Conservation (phyloP, 1,140 invertebrate species). For the Dufourea novaeangliae region DNA sequence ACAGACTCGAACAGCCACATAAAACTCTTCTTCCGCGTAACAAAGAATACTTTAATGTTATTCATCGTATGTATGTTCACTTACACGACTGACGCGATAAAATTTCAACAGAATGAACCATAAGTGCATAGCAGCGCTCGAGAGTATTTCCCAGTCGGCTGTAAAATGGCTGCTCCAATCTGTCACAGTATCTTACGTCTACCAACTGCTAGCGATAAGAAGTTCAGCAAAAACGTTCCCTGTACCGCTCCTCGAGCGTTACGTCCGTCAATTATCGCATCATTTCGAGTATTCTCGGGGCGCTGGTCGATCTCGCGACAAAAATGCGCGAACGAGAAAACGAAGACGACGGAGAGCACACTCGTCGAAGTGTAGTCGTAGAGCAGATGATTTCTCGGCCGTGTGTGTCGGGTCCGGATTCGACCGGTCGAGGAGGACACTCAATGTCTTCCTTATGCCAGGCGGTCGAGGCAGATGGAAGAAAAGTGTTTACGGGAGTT, state of each 20-base stretch:
- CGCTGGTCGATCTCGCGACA: not conserved
- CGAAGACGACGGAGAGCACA: not conserved
- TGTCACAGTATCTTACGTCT: not conserved
- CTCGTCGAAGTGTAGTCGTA: not conserved
- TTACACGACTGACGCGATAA: too few relatives aligned
- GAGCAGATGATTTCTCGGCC: not conserved
- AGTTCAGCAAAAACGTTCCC: not conserved
- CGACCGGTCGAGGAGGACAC: not conserved
- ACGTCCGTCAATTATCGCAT: conserved; percentile 2
- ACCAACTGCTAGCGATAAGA: not conserved
- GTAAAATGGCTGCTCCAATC: not conserved
- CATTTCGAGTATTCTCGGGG: not conserved
- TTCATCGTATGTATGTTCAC: too few relatives aligned
- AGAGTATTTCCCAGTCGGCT: not conserved
- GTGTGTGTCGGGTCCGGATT: too few relatives aligned
- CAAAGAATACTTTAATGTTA: too few relatives aligned
- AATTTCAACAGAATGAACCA: too few relatives aligned
- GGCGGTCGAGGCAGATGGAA: not conserved
- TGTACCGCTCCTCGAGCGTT: too few relatives aligned
- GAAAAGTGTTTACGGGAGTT: not conserved
- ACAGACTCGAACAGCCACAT: too few relatives aligned
- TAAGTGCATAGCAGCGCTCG: too few relatives aligned
- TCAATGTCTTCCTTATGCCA: not conserved
- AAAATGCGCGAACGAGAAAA: not conserved
- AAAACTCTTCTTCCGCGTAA: too few relatives aligned